A percentile compares a stretch with the other conserved stretches of the same genome.
These are phyloP conservation scores for Anagrus nilaparvatae DNA, from an alignment of 1,140 invertebrate genomes.

Conservation along the genomic window DNA sequence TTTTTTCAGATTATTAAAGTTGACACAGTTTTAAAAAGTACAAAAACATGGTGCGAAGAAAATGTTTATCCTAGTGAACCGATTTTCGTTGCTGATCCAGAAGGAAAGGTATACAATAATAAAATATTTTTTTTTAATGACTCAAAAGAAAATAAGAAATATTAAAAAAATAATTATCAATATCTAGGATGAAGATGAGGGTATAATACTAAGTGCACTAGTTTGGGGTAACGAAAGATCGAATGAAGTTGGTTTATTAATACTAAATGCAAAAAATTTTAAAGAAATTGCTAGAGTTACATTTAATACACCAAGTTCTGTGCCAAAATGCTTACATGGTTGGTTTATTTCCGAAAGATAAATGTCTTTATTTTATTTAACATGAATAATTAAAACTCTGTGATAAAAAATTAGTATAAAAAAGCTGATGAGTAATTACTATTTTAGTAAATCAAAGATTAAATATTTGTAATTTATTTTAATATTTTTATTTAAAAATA, in stretches of 20 bases:
- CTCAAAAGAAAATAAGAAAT: not conserved
- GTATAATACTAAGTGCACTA: slow-evolving; percentile 58
- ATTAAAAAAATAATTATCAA: not conserved
- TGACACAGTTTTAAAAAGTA: slow-evolving; percentile 53
- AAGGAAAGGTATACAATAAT: slow-evolving; percentile 46
- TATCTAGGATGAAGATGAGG: slow-evolving; percentile 60
- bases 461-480: no score
- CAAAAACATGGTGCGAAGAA: slow-evolving; percentile 60
- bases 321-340: slow-evolving; percentile 71
- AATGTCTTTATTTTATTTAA: no score
- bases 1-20: slow-evolving; percentile 63
- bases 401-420: not conserved
- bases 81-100: slow-evolving; percentile 66
- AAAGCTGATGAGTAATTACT: not conserved
- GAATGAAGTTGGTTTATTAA: slow-evolving; percentile 53
- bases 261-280: slow-evolving; percentile 58
- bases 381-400: no score
- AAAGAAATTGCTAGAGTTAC: slow-evolving; percentile 55
- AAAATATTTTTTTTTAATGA: slow-evolving; percentile 1
- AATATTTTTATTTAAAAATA: no score
- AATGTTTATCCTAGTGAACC: slow-evolving; percentile 78
- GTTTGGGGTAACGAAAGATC: slow-evolving; percentile 52
- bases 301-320: slow-evolving; percentile 58
- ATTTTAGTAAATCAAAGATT: not conserved
- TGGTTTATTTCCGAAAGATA: slow-evolving; percentile 49